Evolutionary conservation across 2,797 vertebrate species (phyloP).

Genomic region (Delichon dasypus): DNA sequence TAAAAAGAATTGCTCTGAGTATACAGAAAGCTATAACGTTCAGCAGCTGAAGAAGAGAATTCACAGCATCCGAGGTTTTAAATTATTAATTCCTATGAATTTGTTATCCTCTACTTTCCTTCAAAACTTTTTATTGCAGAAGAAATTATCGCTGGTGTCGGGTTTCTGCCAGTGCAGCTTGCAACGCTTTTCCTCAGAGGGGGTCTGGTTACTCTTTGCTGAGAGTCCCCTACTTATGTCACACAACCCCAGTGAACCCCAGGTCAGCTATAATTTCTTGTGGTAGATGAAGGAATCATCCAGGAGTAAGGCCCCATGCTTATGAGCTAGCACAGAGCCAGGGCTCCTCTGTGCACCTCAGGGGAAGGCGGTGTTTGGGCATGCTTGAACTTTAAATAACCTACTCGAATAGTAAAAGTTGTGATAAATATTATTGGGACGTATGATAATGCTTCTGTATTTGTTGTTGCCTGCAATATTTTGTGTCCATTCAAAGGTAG

Average conservation of each 20-base stretch:
- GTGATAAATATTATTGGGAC: not conserved
- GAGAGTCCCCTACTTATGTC: not conserved
- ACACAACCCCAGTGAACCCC: accelerated
- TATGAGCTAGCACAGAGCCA: not conserved
- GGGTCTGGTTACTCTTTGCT: not conserved
- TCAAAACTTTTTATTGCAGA: conserved; percentile 21
- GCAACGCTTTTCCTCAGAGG: not conserved
- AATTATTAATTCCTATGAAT: conserved; percentile 54
- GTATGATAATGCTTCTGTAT: not conserved
- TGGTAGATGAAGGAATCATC: not conserved
- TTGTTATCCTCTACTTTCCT: conserved; percentile 33
- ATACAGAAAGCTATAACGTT: not conserved
- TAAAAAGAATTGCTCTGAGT: conserved; percentile 46
- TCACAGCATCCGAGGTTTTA: conserved; percentile 15
- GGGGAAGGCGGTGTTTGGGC: not conserved
- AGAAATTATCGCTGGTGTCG: not conserved
- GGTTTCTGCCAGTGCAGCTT: not conserved
- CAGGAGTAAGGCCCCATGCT: not conserved
- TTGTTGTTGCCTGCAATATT: not conserved
- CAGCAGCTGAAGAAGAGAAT: conserved; percentile 20
- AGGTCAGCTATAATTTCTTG: not conserved
- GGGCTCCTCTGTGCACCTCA: not conserved
- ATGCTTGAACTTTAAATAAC: not conserved
- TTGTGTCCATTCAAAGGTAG: not conserved
- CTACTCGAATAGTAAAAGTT: not conserved